Conservation (phyloP, 2,797 vertebrate species). For the Somateria mollissima region DNA sequence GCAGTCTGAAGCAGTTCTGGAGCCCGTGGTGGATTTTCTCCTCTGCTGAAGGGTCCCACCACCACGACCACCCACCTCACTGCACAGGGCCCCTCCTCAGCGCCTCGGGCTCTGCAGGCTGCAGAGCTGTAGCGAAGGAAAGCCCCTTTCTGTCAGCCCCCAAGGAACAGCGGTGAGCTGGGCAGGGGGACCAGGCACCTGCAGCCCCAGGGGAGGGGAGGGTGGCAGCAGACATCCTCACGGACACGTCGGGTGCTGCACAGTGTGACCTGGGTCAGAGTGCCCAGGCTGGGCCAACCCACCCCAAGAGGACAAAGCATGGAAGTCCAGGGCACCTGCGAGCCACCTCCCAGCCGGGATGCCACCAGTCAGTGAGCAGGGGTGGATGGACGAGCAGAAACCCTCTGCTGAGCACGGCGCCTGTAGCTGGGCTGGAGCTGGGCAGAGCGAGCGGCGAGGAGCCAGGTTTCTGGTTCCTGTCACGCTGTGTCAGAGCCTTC, state of each 20-base stretch:
- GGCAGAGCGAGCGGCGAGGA: not conserved
- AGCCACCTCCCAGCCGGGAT: not conserved
- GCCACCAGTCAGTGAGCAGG: no score
- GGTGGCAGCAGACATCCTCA: not conserved
- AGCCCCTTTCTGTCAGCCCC: not conserved
- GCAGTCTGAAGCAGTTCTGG: not conserved
- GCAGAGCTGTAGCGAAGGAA: not conserved
- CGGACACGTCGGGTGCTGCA: rapidly evolving
- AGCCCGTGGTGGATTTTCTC: not conserved
- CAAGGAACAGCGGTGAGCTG: not conserved
- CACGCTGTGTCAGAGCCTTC: not conserved
- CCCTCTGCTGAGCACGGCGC: not conserved
- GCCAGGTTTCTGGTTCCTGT: not conserved
- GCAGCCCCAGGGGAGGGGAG: not conserved
- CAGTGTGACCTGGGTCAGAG: not conserved
- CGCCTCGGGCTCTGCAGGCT: not conserved
- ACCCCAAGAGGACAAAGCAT: not conserved
- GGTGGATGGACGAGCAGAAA: not conserved
- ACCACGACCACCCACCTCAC: not conserved
- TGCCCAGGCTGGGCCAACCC: not conserved
- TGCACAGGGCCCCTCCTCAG: not conserved
- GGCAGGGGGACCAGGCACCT: no score
- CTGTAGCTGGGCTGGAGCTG: not conserved
- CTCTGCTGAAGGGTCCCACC: not conserved
- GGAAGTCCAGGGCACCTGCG: not conserved